Evolutionary conservation across 2,888 invertebrate species (phyloP), one percentile per base, ranked within the genome.

Genomic region (Philereme transversata): DNA sequence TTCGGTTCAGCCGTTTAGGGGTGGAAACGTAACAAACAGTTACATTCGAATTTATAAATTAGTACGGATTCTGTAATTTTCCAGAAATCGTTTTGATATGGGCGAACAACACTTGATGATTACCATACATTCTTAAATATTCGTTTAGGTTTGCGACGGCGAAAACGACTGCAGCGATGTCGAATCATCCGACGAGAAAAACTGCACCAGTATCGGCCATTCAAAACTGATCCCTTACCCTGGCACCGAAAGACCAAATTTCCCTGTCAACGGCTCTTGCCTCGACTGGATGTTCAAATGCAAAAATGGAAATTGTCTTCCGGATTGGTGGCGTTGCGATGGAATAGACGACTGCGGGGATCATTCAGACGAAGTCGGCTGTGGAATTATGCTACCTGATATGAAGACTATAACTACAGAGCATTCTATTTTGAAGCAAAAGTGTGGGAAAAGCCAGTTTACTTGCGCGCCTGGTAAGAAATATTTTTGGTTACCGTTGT

Each of bases 321-420:
- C 96, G 0, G 94, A 95, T 67, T 96, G 96, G 95, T 96, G 96
- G 97, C 94, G 96, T 67, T 97, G 97, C 76, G 97, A 97, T 75
- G 94, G 86, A 0, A 95, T 96, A 1, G 93, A 95, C 71, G 97
- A 97, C 73, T 97, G 97, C 69, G 95, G 94, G 0, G 96, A 97
- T 69, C 92, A 93, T 45, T 95, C 95, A 0, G 97, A 97, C 75
- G 97, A 97, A 78, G 68, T 93, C 0, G 95, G 95, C 0, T 96
- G 94, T 63, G 88, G 86, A 8, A 56, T 78, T 43, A 62, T 77
- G 54, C 55, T 75, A 68, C 75, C 81, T 5, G 77, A 82, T 53
- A 64, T 76, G 22, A 77, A 80, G n/a, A 73, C 81, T 2, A 62
- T 74, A 0, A 71, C 67, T 0, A 82, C 88, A 0, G 86, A 83